These are phyloP conservation scores for Stichodactyla mertensii DNA, from an alignment of 64 coral and sea anemone genomes.

Conservation along the genomic window DNA sequence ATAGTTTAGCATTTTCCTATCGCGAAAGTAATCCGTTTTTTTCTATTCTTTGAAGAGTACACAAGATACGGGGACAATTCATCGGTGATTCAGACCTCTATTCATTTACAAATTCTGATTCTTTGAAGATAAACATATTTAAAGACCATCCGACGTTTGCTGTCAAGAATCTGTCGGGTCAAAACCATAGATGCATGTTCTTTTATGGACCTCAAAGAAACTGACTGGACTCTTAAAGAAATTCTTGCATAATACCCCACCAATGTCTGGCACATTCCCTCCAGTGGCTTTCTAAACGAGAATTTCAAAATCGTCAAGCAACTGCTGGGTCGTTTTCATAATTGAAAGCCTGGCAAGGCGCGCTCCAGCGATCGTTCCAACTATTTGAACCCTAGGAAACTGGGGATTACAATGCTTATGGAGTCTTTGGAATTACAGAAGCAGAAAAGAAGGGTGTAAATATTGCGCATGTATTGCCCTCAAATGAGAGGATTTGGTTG, in stretches of 20 bases:
- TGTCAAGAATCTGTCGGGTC: constrained; percentile 60
- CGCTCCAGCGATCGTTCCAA: background rate
- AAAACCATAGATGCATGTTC: constrained; percentile 33
- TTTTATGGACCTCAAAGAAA: constrained; percentile 28
- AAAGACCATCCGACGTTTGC: constrained; percentile 46
- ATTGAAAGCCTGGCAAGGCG: background rate
- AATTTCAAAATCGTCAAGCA: background rate
- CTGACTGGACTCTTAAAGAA: background rate
- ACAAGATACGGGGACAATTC: constrained; percentile 6
- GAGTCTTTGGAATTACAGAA: background rate
- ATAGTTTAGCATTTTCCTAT: constrained; percentile 5
- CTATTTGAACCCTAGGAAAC: background rate
- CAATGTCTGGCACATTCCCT: background rate
- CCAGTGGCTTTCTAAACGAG: background rate
- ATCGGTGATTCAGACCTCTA: background rate
- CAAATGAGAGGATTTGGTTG: constrained; percentile 65
- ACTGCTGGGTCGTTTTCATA: background rate
- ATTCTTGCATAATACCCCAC: background rate
- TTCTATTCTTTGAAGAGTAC: constrained; percentile 15
- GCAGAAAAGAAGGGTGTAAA: constrained; percentile 38
- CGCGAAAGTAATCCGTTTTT: background rate
- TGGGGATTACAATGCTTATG: background rate
- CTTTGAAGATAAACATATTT: constrained; percentile 71
- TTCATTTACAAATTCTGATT: constrained; percentile 66
- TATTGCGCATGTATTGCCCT: constrained; percentile 43